A percentile compares a stretch with the other conserved stretches of the same genome.
phyloP scores from a whole-genome alignment of 2,113 vertebrate genomes.

The Cervus canadensis region DNA sequence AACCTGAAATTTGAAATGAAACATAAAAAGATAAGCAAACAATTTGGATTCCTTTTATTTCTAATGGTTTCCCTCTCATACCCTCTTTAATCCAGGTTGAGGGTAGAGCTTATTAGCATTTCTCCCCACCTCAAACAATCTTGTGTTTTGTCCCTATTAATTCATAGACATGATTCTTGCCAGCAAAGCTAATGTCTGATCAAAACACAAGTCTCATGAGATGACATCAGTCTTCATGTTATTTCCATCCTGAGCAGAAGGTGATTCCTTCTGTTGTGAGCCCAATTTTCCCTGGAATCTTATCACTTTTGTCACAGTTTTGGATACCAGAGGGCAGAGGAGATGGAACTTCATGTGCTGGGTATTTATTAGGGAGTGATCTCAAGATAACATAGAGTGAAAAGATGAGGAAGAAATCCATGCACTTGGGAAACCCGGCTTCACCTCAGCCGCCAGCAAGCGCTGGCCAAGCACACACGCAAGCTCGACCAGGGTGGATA shows the following conservation, averaged over 20 bases:
- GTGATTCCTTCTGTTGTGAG: no score
- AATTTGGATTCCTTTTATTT: not conserved
- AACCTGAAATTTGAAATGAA: not conserved
- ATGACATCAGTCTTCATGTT: not conserved
- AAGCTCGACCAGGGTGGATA: not conserved
- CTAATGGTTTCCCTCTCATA: not conserved
- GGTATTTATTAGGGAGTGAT: not conserved
- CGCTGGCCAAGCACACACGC: rapidly evolving
- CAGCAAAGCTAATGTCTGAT: rapidly evolving
- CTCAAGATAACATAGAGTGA: not conserved
- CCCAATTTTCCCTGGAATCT: not conserved
- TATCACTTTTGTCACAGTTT: not conserved
- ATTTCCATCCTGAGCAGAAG: not conserved
- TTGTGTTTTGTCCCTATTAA: not conserved
- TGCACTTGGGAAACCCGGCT: rapidly evolving
- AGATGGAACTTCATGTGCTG: not conserved
- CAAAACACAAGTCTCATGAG: not conserved
- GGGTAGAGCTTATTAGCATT: not conserved
- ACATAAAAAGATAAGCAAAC: not conserved
- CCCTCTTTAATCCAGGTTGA: not conserved
- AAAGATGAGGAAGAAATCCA: not conserved
- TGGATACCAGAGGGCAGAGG: not conserved
- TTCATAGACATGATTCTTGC: not conserved
- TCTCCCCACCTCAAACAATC: not conserved
- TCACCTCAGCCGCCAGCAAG: not conserved